Evolutionary conservation across 2,113 vertebrate species (phyloP), one percentile per base, ranked within the genome.

Genomic region (Nanorana parkeri): DNA sequence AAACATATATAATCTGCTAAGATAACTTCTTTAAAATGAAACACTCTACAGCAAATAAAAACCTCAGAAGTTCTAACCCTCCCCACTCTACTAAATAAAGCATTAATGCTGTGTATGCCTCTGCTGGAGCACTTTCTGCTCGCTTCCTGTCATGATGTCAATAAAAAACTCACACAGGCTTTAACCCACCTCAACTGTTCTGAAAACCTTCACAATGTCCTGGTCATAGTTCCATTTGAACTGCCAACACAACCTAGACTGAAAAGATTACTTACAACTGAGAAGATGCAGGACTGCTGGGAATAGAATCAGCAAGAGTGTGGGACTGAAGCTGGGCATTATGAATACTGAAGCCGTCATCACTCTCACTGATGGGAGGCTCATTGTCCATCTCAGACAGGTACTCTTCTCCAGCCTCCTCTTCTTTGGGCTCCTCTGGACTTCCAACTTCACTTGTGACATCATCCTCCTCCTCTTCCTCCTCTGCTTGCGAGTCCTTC

Each of bases 281-380:
- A 0, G 98, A 99, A 63, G 98, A 99, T 71, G 98, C 98, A 0
- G 98, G 98, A 90, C 98, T 99, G 94, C 97, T 99, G 88, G 98
- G 97, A 82, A 97, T 96, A 47, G 98, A 99, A 87, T 99, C 98
- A 0, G 96, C 96, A 0, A 96, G 91, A 0, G 95, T 89, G 89
- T 99, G 97, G 41, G 96, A 96, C 84, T 99, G 97, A 71, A 98
- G 81, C 0, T 96, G 95, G 11, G 96, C 96, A 5, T 98, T 98
- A 80, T 97, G 94, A 21, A 97, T 95, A 65, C 97, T 99, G 84
- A 98, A 99, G 56, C 98, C 98, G 58, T 99, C 98, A 65, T 99
- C 98, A 17, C 98, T 99, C 89, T 99, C 98, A 2, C 97, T 98
- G 86, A 97, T 96, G 0, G 96, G 96, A 2, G 95, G 96, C 81